These are phyloP conservation scores for Antitype chi DNA, from an alignment of 2,888 invertebrate species.

Conservation along the genomic window DNA sequence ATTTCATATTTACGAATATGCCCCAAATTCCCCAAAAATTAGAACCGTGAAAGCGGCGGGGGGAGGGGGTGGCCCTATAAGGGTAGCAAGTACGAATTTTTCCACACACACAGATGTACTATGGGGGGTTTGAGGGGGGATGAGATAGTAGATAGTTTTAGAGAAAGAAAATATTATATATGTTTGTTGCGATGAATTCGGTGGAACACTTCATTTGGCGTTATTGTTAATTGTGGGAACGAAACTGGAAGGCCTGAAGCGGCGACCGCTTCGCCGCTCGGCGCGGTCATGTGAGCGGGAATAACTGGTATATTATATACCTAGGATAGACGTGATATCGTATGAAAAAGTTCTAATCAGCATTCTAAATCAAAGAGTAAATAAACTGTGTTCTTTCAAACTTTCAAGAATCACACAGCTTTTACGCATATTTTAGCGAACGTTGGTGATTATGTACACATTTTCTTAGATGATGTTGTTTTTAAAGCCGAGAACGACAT, in stretches of 20 bases:
- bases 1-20: constrained; percentile 91
- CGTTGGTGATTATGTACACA: neutral
- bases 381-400: neutral
- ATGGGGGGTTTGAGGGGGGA: constrained; percentile 67
- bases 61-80: constrained; percentile 74
- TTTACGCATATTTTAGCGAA: neutral
- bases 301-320: constrained; percentile 11
- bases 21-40: constrained; percentile 91
- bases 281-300: neutral
- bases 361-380: neutral
- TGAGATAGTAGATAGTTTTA: constrained; percentile 89
- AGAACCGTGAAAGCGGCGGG: constrained; percentile 90
- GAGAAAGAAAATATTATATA: constrained; percentile 85
- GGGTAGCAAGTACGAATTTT: constrained; percentile 81
- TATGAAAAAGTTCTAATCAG: neutral
- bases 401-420: neutral
- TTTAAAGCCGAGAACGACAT: neutral
- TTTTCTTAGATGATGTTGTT: neutral
- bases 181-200: constrained; percentile 74
- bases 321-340: neutral
- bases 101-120: constrained; percentile 69
- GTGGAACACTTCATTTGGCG: constrained; percentile 75
- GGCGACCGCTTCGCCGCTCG: neutral
- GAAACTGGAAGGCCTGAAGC: neutral
- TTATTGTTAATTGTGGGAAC: constrained; percentile 64